Evolutionary conservation across 2,888 invertebrate genomes (phyloP), one percentile per base, ranked within the genome.

Genomic region (Hylaea fasciaria): DNA sequence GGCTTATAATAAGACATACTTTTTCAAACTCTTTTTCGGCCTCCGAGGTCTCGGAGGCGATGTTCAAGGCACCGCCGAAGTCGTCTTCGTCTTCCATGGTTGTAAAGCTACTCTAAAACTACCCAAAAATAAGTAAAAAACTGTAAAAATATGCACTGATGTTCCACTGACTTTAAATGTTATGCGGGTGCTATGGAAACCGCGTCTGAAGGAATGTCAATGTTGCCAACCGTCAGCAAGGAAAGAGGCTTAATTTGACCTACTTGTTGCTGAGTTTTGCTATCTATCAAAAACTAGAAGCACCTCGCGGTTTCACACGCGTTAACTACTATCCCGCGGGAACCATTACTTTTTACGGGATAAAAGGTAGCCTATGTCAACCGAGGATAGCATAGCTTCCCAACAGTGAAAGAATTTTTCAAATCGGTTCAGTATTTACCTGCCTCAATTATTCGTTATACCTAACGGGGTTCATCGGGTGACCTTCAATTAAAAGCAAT

Each of bases 41-140:
- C 61, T 91, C 92, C 0, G 92, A 90, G 3, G 84, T 85, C 61
- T 91, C 92, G 0, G 91, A 89, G 44, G 81, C 91, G 29, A 89
- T 78, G 40, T 74, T 68, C 57, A 82, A 74, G 44, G 82, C 84
- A 9, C 68, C 80, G 0, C 81, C 86, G 60, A 90, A 91, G 7
- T 86, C 88, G 0, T 86, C 88, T 0, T 86, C 89, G 0, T 87
- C 86, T 4, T 84, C 82, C 74, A 80, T 82, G 22, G 70, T 78
- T 67, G 65, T 62, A 59, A 62, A 64, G n/a, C 51, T 62, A 58
- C 44, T 56, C 51, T 40, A 58, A 60, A 68, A 71, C 62, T 61
- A 40, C 56, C 52, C 57, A 62, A 62, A 64, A 73, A 72, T 62
- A 63, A 66, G 62, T 67, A 65, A 67, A 72, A 73, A 76, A 70